Evolutionary conservation across 2,113 vertebrate genomes (phyloP).

Genomic region (Ammodytes marinus): DNA sequence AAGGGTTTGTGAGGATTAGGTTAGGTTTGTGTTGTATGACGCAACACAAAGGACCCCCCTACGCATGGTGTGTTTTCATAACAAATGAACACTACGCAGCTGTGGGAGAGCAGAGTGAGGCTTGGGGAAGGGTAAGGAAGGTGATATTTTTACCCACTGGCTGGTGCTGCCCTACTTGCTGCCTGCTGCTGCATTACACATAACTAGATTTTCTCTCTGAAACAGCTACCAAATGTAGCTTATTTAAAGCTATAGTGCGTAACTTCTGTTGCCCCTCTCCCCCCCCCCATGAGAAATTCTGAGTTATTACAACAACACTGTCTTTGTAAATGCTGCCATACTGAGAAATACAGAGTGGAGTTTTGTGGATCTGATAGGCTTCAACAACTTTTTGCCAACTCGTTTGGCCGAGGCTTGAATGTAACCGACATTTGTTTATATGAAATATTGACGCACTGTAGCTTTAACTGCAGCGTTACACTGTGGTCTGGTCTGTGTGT

Average conservation of each 20-base stretch:
- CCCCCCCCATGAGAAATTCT: too few species aligned
- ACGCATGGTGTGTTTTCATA: constrained; percentile 39
- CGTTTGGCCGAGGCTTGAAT: too few species aligned
- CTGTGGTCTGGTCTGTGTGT: background rate
- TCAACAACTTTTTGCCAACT: too few species aligned
- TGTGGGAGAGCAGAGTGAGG: constrained; percentile 28
- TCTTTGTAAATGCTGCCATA: too few species aligned
- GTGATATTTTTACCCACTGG: background rate
- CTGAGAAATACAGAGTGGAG: too few species aligned
- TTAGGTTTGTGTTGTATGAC: constrained; percentile 19
- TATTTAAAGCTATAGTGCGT: too few species aligned
- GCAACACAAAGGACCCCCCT: constrained; percentile 1
- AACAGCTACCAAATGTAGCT: constrained; percentile 5
- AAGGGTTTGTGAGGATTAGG: background rate
- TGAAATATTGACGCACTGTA: too few species aligned
- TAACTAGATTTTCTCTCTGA: constrained; percentile 8
- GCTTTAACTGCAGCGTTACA: background rate
- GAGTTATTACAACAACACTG: too few species aligned
- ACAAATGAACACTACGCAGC: constrained; percentile 30
- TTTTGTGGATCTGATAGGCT: too few species aligned
- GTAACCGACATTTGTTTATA: too few species aligned
- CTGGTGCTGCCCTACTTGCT: constrained; percentile 40
- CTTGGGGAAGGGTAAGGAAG: constrained; percentile 21
- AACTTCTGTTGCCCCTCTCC: too few species aligned
- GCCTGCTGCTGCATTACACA: constrained; percentile 38